Evolutionary conservation across 2,888 invertebrate genomes (phyloP), one percentile per base, ranked within the genome.

Genomic region (Euphydryas editha): DNA sequence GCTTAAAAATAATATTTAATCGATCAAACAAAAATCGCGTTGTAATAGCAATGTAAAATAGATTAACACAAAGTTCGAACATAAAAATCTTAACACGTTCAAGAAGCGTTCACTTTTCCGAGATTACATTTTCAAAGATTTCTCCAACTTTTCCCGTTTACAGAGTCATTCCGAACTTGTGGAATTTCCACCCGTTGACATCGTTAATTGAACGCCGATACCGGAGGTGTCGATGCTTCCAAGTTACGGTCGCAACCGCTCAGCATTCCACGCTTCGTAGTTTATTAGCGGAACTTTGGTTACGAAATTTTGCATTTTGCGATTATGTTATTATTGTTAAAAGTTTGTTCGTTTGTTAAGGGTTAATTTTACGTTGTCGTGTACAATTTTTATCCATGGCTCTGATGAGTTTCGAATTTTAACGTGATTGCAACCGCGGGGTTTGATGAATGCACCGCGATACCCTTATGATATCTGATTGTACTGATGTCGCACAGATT

Each of bases 191-290:
- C 70, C 67, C 74, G 74, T 65, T 72, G 77, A 78, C 76, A 76
- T 69, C 62, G 70, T 74, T 76, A 76, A 76, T 76, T 76, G 77
- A 72, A 72, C 70, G 64, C 70, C 71, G 74, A 76, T 75, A 76
- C 47, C 69, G 64, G 71, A 55, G 59, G 46, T 67, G 65, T 65
- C 69, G 68, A 64, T 68, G 62, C 58, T 60, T 67, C 68, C 55
- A 61, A 70, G 65, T 73, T 70, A 71, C 65, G 73, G 60, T 70
- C 65, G 67, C 62, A 65, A 66, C 67, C 66, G 63, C 70, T 74
- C 72, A 62, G 60, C 51, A 67, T 70, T 71, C 67, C 51, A 69
- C 71, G 39, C 64, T 55, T 36, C 11, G 21, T 68, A 65, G 59
- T 65, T 68, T 65, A 65, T 59, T 61, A 10, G 46, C 1, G 20